phyloP scores from a whole-genome alignment of 2,113 vertebrate species.

The Ifrita kowaldi region DNA sequence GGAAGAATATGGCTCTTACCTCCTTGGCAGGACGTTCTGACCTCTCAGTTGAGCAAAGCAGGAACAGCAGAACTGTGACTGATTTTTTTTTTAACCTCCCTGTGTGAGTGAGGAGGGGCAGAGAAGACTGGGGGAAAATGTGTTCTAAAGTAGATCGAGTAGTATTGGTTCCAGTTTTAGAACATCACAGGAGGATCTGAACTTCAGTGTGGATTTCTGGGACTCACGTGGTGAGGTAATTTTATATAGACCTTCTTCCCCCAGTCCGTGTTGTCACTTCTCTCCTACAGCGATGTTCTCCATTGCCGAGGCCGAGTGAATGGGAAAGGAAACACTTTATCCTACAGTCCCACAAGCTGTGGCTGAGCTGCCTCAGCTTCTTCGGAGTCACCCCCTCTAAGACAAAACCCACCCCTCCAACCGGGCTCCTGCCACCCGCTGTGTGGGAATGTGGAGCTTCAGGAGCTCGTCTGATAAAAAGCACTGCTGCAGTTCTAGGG shows the following conservation, averaged over 20 bases:
- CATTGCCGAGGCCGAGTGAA: accelerated
- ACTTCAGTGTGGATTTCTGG: not conserved
- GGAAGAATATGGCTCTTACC: not conserved
- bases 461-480: not conserved
- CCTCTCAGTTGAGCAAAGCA: not conserved
- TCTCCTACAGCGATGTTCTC: not conserved
- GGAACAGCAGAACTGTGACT: not conserved
- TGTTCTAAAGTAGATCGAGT: not conserved
- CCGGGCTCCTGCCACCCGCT: not conserved
- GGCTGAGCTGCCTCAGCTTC: not conserved
- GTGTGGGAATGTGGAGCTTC: not conserved
- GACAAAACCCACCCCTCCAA: not conserved
- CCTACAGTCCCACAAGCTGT: not conserved
- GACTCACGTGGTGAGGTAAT: not conserved
- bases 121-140: not conserved
- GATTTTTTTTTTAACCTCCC: not conserved
- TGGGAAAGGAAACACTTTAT: not conserved
- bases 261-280: not conserved
- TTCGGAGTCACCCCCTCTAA: not conserved
- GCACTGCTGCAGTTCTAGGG: not conserved
- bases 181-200: not conserved
- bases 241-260: not conserved
- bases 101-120: not conserved
- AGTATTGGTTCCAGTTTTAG: not conserved
- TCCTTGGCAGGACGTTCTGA: not conserved